Conservation (phyloP, 1,140 invertebrate species). For the Luehdorfia chinensis region DNA sequence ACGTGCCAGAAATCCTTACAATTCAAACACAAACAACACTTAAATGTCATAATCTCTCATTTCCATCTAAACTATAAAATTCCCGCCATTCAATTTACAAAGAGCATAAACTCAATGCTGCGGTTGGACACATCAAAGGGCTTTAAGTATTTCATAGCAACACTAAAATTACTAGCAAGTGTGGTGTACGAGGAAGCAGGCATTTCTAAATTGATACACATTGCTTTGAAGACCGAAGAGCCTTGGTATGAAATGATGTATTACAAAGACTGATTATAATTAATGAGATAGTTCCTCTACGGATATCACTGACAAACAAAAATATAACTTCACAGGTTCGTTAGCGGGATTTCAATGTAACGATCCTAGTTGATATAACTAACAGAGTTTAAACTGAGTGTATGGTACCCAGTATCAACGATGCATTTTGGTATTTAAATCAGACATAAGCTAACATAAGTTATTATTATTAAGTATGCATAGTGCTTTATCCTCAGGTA, state of each 20-base stretch:
- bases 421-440: no score
- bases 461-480: no score
- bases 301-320: no score
- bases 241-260: conserved; percentile 16
- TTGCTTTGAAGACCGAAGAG: conserved; percentile 19
- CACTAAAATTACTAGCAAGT: conserved; percentile 39
- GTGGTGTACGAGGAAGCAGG: conserved; percentile 21
- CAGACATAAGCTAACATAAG: no score
- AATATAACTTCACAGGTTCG: no score
- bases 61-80: conserved; percentile 50
- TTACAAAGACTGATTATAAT: conserved; percentile 6
- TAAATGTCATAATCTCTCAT: conserved; percentile 35
- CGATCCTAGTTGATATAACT: no score
- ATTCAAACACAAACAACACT: conserved; percentile 26
- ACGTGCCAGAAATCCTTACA: conserved; percentile 38
- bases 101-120: conserved; percentile 38
- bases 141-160: conserved; percentile 44
- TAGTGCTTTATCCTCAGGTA: no score
- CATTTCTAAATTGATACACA: conserved; percentile 24
- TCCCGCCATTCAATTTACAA: conserved; percentile 45
- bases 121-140: conserved; percentile 48
- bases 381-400: no score
- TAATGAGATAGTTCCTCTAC: conserved; percentile 22
- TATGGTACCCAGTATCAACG: no score
- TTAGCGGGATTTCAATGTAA: no score